Conservation (phyloP, 2,797 vertebrate genomes). For the Malurus leucopterus region DNA sequence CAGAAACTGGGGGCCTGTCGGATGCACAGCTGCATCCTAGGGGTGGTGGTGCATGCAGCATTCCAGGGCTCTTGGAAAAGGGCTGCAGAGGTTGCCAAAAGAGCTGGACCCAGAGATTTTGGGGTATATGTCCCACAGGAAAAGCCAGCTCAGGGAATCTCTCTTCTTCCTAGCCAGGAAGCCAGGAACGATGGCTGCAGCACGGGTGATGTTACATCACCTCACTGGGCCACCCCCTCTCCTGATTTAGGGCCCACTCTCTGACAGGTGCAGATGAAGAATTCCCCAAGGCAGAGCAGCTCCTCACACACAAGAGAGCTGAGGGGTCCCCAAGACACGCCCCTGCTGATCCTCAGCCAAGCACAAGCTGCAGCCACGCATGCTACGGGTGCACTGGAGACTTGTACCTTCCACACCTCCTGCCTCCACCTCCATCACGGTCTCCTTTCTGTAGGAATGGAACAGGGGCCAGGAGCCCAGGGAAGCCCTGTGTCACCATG, state of each 20-base stretch:
- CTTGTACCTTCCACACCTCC: fast-evolving
- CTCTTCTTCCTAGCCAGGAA: neutral
- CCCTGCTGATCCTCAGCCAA: fast-evolving
- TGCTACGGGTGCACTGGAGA: neutral
- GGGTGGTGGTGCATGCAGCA: neutral
- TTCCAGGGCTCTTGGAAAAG: neutral
- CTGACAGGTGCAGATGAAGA: neutral
- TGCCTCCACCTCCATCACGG: neutral
- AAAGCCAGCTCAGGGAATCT: neutral
- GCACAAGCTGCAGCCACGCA: neutral
- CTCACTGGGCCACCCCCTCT: fast-evolving
- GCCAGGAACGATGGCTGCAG: neutral
- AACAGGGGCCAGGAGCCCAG: neutral
- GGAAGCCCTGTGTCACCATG: fast-evolving
- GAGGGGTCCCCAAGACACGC: fast-evolving
- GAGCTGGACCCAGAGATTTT: neutral
- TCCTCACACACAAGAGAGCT: neutral
- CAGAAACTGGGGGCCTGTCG: neutral
- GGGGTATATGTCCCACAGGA: neutral
- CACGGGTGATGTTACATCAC: neutral
- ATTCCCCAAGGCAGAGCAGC: neutral
- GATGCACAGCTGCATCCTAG: neutral
- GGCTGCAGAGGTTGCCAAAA: neutral
- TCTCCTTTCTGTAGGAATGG: fast-evolving
- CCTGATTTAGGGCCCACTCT: neutral